These are phyloP conservation scores for Gymnothorax javanicus DNA, from an alignment of 2,797 vertebrate genomes.

Conservation along the genomic window DNA sequence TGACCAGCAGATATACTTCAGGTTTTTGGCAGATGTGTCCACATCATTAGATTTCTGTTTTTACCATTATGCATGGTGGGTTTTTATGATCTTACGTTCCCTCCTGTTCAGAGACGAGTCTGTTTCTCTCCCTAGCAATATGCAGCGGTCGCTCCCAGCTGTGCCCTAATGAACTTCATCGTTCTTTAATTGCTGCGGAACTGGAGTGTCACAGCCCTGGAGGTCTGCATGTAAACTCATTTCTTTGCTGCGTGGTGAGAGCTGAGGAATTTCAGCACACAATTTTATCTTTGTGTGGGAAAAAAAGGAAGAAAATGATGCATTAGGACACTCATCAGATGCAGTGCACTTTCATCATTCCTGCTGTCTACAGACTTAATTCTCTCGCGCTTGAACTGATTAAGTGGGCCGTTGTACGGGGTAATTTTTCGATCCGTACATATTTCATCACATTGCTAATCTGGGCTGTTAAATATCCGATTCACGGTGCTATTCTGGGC, in stretches of 20 bases:
- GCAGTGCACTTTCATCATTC: background rate
- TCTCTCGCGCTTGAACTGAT: background rate
- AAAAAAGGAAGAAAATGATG: background rate
- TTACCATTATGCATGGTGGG: background rate
- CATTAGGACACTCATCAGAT: background rate
- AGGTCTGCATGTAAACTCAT: background rate
- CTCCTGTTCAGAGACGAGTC: background rate
- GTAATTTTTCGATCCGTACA: background rate
- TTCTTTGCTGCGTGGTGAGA: background rate
- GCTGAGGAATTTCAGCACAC: background rate
- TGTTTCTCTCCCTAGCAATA: background rate
- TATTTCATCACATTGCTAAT: background rate
- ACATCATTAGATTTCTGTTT: background rate
- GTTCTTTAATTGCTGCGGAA: background rate
- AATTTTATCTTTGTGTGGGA: background rate
- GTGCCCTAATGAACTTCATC: background rate
- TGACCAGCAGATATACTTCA: background rate
- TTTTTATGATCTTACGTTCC: background rate
- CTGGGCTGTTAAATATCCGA: background rate
- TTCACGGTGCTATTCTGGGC: background rate
- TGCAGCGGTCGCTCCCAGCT: background rate
- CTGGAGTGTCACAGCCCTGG: background rate
- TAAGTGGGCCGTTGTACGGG: background rate
- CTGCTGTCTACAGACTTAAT: background rate
- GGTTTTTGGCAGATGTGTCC: background rate